phyloP scores from a whole-genome alignment of 2,113 vertebrate genomes.

The Callipepla squamata region DNA sequence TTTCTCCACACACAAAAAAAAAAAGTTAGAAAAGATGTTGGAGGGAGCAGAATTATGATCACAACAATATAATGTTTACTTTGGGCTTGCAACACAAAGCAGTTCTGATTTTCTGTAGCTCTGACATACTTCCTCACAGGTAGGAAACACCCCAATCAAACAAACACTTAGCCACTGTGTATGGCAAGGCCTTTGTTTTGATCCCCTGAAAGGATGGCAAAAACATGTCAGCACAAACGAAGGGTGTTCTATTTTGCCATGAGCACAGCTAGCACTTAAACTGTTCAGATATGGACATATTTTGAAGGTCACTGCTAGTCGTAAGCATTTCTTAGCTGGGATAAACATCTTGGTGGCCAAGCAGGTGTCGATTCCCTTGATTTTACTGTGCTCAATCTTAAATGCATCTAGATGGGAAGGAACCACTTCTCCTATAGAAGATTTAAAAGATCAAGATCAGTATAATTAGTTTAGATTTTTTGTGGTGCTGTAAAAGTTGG shows the following conservation, averaged over 20 bases:
- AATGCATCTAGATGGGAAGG: neutral
- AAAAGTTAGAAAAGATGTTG: neutral
- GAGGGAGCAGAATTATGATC: neutral
- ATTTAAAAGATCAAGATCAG: neutral
- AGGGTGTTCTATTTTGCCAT: neutral
- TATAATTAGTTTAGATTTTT: neutral
- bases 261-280: neutral
- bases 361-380: neutral
- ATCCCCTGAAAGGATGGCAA: neutral
- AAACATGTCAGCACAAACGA: neutral
- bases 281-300: neutral
- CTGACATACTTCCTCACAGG: neutral
- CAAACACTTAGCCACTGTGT: neutral
- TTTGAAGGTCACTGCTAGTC: neutral
- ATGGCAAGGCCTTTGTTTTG: neutral
- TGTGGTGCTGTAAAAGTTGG: neutral
- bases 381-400: neutral
- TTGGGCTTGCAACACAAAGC: neutral
- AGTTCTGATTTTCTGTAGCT: neutral
- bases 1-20: slow-evolving; percentile 14
- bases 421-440: neutral
- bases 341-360: neutral
- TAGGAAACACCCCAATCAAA: neutral
- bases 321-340: neutral
- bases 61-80: neutral